Base-by-base conservation (phyloP, 2,113 vertebrate species). In the Lagopus muta region DNA sequence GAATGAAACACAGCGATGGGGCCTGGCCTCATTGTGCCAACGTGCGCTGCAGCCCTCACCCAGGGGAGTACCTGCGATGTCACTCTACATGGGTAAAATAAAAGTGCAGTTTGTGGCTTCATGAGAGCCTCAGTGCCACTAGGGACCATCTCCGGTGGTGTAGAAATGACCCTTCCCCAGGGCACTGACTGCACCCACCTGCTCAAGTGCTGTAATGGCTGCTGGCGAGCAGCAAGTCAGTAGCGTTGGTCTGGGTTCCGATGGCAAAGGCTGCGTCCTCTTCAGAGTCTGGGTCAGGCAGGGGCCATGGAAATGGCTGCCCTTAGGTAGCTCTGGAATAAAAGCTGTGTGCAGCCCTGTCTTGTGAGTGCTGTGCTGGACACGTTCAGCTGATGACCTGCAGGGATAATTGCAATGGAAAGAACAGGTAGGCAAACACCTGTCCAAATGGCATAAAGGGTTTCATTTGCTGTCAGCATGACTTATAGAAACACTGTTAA, bases 11-110 rank as follows among this genome's bases (percentile, higher is more conserved):
- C 25, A 25, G 60, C 9, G 4, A 38, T 38, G 45, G 36, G 19
- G 28, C 67, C 8, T 28, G 52, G 30, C 11, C n/a, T 34, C 13
- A 6, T 15, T 0, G 0, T 38, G 27, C n/a, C 3, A 1, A 9
- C 36, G 43, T 1, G 0, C 30, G 12, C 40, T 25, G 20, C 10
- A 54, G 8, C 36, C 21, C 42, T 61, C 43, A 24, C 4, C 36
- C 27, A 22, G 0, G 1, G 25, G 65, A 14, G 25, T 36, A 20
- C 22, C 47, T 52, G 22, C 25, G 71, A 79, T 71, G 32, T 16
- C 3, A 4, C 25, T 34, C 13, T 16, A n/a, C 11, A 7, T 19
- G 7, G 17, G 34, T 52, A 36, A 45, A 62, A 54, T 22, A 15
- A 10, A 55, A 22, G 57, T 32, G 74, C 27, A 36, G 2, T 18